These are phyloP conservation scores for Perccottus glenii DNA, from an alignment of 2,113 vertebrate species.

Conservation along the genomic window DNA sequence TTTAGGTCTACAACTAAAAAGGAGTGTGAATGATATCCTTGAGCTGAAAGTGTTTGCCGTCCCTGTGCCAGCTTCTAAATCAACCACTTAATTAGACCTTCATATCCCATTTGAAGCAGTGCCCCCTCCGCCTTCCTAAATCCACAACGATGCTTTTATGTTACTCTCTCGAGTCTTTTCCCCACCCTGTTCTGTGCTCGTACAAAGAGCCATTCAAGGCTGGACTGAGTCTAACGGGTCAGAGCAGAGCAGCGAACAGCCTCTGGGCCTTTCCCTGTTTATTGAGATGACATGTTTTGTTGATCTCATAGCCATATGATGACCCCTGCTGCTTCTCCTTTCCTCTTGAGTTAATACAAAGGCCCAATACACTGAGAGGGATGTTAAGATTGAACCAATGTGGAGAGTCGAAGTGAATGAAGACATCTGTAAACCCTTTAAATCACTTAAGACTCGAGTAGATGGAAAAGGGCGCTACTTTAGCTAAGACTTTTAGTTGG, in stretches of 20 bases:
- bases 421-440: slow-evolving; percentile 55
- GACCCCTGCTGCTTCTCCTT: slow-evolving; percentile 12
- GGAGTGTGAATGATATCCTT: slow-evolving; percentile 33
- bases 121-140: slow-evolving; percentile 56
- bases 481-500: slow-evolving; percentile 1
- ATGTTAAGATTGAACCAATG: slow-evolving; percentile 34
- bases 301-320: slow-evolving; percentile 48
- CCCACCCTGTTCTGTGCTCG: slow-evolving; percentile 15
- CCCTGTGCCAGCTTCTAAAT: slow-evolving; percentile 49
- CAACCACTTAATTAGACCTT: slow-evolving; percentile 60
- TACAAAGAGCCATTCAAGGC: slow-evolving; percentile 73
- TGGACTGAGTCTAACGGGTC: slow-evolving; percentile 44
- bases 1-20: slow-evolving; percentile 26
- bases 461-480: slow-evolving; percentile 35
- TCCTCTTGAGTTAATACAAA: slow-evolving; percentile 32
- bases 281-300: slow-evolving; percentile 55
- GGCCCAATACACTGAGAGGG: slow-evolving; percentile 35
- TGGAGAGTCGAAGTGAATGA: slow-evolving; percentile 26
- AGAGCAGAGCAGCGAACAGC: slow-evolving; percentile 40
- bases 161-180: slow-evolving; percentile 33
- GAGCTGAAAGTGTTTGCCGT: slow-evolving; percentile 38
- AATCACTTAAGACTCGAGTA: slow-evolving; percentile 30
- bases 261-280: slow-evolving; percentile 44
- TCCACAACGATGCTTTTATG: slow-evolving; percentile 65
- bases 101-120: slow-evolving; percentile 49